A percentile compares a stretch with the other conserved stretches of the same genome.
Evolutionary conservation across 2,888 invertebrate species (phyloP).

Genomic region (Spilosoma lubricipeda): DNA sequence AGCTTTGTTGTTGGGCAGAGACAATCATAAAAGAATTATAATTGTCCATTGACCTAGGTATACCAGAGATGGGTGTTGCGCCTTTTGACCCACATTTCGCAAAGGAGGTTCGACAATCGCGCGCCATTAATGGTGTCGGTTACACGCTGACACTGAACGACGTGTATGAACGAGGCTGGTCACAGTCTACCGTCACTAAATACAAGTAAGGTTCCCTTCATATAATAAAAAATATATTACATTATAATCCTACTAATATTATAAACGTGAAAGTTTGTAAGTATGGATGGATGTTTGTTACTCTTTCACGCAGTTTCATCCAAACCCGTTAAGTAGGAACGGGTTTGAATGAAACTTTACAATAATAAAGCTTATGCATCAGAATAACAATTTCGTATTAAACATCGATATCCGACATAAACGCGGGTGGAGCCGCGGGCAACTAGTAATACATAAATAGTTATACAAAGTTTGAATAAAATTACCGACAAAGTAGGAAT

Average conservation of each 20-base stretch:
- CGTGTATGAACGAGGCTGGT: conserved; percentile 92
- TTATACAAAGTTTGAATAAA: background rate
- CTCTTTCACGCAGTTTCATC: too few relatives aligned
- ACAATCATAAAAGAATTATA: background rate
- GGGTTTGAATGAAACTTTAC: too few relatives aligned
- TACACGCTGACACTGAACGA: conserved; percentile 90
- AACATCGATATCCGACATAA: too few relatives aligned
- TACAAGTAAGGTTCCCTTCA: conserved; percentile 85
- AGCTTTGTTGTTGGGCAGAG: background rate
- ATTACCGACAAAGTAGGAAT: background rate
- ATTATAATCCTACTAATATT: too few relatives aligned
- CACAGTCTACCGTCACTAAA: conserved; percentile 91
- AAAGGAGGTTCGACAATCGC: conserved; percentile 87
- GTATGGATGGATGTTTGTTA: too few relatives aligned
- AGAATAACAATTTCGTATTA: too few relatives aligned
- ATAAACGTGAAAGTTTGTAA: too few relatives aligned
- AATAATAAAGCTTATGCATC: too few relatives aligned
- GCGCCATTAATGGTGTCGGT: conserved; percentile 88
- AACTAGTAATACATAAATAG: too few relatives aligned
- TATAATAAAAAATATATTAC: background rate
- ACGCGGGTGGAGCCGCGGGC: too few relatives aligned
- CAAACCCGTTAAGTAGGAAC: too few relatives aligned
- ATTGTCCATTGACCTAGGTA: conserved; percentile 78
- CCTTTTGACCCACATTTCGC: conserved; percentile 93
- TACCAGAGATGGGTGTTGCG: conserved; percentile 90